Conservation (phyloP, 2,797 vertebrate species). For the Tinamus major region DNA sequence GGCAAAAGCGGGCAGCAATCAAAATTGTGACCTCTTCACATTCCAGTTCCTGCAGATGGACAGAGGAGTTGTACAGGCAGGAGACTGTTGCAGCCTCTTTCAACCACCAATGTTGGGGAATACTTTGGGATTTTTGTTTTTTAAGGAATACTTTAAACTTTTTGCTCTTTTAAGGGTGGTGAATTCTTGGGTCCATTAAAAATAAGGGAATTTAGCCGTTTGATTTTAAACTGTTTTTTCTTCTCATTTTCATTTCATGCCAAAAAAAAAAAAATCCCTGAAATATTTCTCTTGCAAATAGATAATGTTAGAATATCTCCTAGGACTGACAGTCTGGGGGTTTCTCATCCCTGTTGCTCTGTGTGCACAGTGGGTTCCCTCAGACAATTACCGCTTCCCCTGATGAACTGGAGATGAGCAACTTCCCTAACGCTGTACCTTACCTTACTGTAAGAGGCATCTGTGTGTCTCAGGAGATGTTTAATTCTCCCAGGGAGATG, state of each 20-base stretch:
- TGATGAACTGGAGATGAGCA: not conserved
- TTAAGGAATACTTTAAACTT: not conserved
- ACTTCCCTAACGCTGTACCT: not conserved
- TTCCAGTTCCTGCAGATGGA: not conserved
- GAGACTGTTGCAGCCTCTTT: not conserved
- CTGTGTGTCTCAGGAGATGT: not conserved
- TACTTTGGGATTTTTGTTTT: not conserved
- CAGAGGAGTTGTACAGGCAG: not conserved
- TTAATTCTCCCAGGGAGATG: not conserved
- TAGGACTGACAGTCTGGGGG: not conserved
- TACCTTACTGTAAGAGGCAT: not conserved
- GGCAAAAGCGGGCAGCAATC: not conserved
- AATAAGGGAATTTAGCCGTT: not conserved
- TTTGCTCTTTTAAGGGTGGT: not conserved
- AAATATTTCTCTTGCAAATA: not conserved
- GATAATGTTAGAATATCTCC: not conserved
- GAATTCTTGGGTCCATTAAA: not conserved
- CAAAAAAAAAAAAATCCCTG: not conserved
- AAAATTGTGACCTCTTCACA: not conserved
- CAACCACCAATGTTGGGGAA: not conserved
- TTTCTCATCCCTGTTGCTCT: not conserved
- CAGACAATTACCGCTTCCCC: not conserved
- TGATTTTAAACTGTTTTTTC: not conserved
- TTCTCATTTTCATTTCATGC: not conserved
- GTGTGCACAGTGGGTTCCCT: not conserved